Percentiles rank a stretch among this genome's conserved stretches.
These are phyloP conservation scores for Scolopax rusticola DNA, from an alignment of 2,797 vertebrate genomes.

Conservation along the genomic window DNA sequence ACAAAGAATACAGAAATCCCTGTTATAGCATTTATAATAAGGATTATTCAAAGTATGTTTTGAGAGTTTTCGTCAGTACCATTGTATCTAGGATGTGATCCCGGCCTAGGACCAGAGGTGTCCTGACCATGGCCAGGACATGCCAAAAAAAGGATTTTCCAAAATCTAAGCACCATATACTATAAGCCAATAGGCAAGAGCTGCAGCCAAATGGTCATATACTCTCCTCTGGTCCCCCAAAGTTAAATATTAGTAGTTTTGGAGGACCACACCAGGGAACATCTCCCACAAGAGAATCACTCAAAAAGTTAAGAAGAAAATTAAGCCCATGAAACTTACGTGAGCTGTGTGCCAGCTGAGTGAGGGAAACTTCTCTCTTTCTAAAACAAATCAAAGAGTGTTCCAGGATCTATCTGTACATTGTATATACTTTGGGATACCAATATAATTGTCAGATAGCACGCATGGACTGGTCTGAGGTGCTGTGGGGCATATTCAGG, in stretches of 20 bases:
- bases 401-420: background rate
- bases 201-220: background rate
- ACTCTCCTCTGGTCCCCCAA: background rate
- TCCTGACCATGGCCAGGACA: no score
- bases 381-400: background rate
- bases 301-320: background rate
- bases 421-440: background rate
- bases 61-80: background rate
- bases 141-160: background rate
- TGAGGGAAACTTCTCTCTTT: background rate
- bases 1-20: background rate
- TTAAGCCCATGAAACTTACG: background rate
- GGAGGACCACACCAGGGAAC: background rate
- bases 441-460: fast-evolving
- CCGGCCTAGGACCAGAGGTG: background rate
- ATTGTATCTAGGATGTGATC: background rate
- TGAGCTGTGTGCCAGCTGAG: background rate
- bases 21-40: background rate
- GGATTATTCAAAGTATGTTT: background rate
- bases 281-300: background rate
- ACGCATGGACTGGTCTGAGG: background rate
- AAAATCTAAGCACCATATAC: background rate
- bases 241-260: background rate
- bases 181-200: background rate
- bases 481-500: background rate